Conservation (phyloP, 2,888 invertebrate genomes). For the Leptinotarsa rubiginosa region DNA sequence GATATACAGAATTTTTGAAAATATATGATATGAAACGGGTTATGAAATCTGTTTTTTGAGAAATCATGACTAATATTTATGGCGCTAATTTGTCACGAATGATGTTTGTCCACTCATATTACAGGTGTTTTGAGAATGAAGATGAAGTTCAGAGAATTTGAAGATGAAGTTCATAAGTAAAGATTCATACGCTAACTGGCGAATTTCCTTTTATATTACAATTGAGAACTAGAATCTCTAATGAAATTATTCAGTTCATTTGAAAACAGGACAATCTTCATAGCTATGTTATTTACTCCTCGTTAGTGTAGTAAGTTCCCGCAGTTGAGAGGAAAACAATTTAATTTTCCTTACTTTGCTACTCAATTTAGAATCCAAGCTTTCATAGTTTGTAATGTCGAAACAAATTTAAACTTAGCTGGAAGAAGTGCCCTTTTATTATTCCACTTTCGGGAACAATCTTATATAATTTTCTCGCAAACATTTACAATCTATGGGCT, state of each 20-base stretch:
- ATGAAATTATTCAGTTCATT: background rate
- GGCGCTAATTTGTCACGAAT: too few relatives aligned
- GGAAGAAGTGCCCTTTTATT: slow-evolving; percentile 39
- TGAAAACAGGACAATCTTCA: background rate
- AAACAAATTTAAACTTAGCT: slow-evolving; percentile 38
- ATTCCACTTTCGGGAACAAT: slow-evolving; percentile 44
- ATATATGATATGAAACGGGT: too few relatives aligned
- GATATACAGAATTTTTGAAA: too few relatives aligned
- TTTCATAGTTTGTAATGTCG: slow-evolving; percentile 35
- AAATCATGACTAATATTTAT: too few relatives aligned
- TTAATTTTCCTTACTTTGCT: slow-evolving; percentile 25
- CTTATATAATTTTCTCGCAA: slow-evolving; percentile 50
- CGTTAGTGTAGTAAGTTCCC: slow-evolving; percentile 3
- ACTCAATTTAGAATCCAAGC: slow-evolving; percentile 34
- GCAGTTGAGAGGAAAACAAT: slow-evolving; percentile 25
- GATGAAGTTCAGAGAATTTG: too few relatives aligned
- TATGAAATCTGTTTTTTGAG: too few relatives aligned
- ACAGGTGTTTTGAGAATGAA: too few relatives aligned
- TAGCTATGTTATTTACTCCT: slow-evolving; percentile 1
- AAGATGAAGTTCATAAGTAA: too few relatives aligned
- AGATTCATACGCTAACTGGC: background rate
- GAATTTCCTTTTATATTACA: background rate
- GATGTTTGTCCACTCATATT: too few relatives aligned
- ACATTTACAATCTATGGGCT: slow-evolving; percentile 42
- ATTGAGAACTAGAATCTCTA: background rate